A percentile compares a stretch with the other conserved stretches of the same genome.
Conservation (phyloP, 2,797 vertebrate species). For the Platyrinchus mystaceus region DNA sequence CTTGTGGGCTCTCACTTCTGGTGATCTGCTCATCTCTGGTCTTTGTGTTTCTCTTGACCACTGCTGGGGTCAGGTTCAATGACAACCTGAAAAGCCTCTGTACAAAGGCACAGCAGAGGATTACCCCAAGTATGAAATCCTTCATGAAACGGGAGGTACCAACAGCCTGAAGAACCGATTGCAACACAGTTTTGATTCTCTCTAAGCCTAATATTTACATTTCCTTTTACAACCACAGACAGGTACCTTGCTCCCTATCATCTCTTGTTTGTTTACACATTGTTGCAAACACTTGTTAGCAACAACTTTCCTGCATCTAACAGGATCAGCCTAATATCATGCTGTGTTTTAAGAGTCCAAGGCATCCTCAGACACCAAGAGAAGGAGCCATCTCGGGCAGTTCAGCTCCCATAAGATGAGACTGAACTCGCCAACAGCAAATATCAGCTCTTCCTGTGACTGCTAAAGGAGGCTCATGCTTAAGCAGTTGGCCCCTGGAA, state of each 20-base stretch:
- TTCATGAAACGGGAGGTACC: neutral
- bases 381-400: neutral
- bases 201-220: neutral
- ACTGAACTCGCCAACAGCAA: neutral
- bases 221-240: neutral
- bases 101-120: neutral
- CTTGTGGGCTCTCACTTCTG: neutral
- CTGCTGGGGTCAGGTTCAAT: fast-evolving
- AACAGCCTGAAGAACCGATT: neutral
- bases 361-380: neutral
- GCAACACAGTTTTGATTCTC: neutral
- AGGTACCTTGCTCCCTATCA: neutral
- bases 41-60: neutral
- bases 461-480: neutral
- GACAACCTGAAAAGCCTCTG: neutral
- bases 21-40: neutral
- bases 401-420: neutral
- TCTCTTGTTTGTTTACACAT: neutral
- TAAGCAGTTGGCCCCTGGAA: neutral
- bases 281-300: neutral
- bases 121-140: neutral
- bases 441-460: neutral
- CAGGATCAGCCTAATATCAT: neutral
- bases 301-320: neutral
- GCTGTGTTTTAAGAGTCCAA: neutral